These are phyloP conservation scores for Watsonalla binaria DNA, from an alignment of 2,888 invertebrate genomes.

Conservation along the genomic window DNA sequence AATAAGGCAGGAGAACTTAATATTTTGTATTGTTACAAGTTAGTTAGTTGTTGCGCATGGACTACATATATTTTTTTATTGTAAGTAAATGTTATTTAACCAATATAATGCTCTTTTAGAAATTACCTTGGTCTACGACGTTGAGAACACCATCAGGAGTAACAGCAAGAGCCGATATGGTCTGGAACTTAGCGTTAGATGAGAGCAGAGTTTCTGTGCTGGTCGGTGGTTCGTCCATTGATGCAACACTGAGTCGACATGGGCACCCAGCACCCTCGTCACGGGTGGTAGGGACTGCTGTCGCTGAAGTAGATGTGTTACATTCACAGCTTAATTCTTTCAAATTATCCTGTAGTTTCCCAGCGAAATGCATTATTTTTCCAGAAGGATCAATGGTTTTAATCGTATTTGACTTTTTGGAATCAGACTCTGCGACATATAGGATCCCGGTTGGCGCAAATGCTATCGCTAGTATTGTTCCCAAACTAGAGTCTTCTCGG, in stretches of 20 bases:
- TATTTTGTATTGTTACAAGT: constrained; percentile 10
- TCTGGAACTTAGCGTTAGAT: constrained; percentile 93
- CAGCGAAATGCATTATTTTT: constrained; percentile 94
- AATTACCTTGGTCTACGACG: constrained; percentile 93
- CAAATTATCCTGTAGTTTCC: constrained; percentile 84
- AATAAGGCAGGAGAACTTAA: too few relatives aligned
- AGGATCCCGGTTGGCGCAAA: constrained; percentile 95
- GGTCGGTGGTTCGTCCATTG: constrained; percentile 83
- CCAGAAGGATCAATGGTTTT: constrained; percentile 93
- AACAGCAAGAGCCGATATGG: constrained; percentile 93
- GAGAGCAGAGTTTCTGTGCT: constrained; percentile 92
- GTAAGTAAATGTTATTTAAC: constrained; percentile 5
- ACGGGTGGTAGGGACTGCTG: constrained; percentile 55
- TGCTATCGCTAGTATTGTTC: constrained; percentile 92
- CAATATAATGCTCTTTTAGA: constrained; percentile 1
- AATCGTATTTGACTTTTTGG: constrained; percentile 89
- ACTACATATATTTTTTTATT: too few relatives aligned
- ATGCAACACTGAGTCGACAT: constrained; percentile 72
- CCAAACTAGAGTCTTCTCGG: constrained; percentile 84
- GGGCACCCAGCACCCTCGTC: constrained; percentile 71
- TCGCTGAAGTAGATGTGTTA: constrained; percentile 77
- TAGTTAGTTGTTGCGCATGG: too few relatives aligned
- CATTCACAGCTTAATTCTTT: constrained; percentile 80
- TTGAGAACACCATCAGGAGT: constrained; percentile 97
- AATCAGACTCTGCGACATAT: constrained; percentile 96